Percentiles rank a stretch among this genome's conserved stretches.
Conservation (phyloP, 2,113 vertebrate genomes). For the Scophthalmus maximus region DNA sequence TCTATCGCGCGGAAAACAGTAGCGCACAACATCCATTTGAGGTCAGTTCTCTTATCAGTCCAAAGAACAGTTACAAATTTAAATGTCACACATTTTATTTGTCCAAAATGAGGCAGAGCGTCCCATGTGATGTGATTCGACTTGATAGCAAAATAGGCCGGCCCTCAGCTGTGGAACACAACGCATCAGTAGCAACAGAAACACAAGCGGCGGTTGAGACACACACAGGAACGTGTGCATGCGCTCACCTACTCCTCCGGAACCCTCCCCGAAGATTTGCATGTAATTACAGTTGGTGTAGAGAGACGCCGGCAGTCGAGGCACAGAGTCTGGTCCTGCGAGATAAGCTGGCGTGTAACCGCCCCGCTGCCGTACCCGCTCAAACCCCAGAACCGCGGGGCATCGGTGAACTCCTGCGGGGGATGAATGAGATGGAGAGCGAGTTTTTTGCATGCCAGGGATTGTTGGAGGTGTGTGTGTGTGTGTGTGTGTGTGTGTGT, state of each 20-base stretch:
- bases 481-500: too few species aligned
- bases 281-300: constrained; percentile 38
- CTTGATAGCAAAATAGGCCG: too few species aligned
- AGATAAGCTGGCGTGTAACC: constrained; percentile 54
- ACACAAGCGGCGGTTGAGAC: neutral
- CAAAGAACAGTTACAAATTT: too few species aligned
- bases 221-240: neutral
- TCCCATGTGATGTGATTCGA: too few species aligned
- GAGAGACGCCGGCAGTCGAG: constrained; percentile 5
- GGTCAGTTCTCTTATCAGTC: too few species aligned
- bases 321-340: constrained; percentile 38
- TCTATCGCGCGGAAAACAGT: too few species aligned
- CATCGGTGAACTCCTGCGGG: constrained; percentile 22
- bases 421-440: neutral
- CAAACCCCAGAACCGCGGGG: neutral
- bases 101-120: too few species aligned
- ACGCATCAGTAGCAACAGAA: neutral
- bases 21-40: too few species aligned
- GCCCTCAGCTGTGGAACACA: too few species aligned
- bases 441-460: too few species aligned
- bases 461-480: too few species aligned
- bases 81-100: too few species aligned
- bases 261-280: constrained; percentile 50
- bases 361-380: neutral
- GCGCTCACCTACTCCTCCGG: neutral